Evolutionary conservation across 2,797 vertebrate species (phyloP).

Genomic region (Sebastes aleutianus): DNA sequence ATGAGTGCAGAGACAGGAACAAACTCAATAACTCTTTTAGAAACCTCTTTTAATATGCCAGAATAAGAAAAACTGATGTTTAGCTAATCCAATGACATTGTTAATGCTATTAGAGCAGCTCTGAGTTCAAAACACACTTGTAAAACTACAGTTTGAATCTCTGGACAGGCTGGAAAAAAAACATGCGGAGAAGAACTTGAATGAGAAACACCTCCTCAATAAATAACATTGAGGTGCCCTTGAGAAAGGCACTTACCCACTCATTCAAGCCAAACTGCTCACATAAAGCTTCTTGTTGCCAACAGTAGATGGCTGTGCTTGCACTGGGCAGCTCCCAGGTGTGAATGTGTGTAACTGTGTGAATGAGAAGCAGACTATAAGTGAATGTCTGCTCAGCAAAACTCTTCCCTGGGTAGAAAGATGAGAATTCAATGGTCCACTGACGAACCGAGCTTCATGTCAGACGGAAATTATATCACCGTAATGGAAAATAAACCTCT

Average conservation of each 20-base stretch:
- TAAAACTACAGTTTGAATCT: neutral
- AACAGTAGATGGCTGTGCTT: slow-evolving; percentile 8
- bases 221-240: slow-evolving; percentile 31
- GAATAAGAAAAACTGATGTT: neutral
- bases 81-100: neutral
- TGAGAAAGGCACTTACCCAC: slow-evolving; percentile 27
- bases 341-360: slow-evolving; percentile 29
- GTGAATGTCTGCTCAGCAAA: slow-evolving; percentile 38
- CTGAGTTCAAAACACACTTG: neutral
- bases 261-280: slow-evolving; percentile 11
- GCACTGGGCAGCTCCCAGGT: slow-evolving; percentile 40
- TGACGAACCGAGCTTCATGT: slow-evolving; percentile 27
- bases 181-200: neutral
- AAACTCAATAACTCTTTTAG: neutral
- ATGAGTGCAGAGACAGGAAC: neutral
- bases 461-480: slow-evolving; percentile 57
- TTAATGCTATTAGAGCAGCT: neutral
- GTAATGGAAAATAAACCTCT: slow-evolving; percentile 61
- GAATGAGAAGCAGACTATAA: slow-evolving; percentile 17
- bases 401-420: slow-evolving; percentile 42
- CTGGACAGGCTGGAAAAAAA: neutral
- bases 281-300: slow-evolving; percentile 1
- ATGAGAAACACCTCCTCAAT: slow-evolving; percentile 32
- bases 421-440: slow-evolving; percentile 46
- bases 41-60: neutral